A percentile compares a stretch with the other conserved stretches of the same genome.
phyloP scores from a whole-genome alignment of 2,797 vertebrate species.

The Manis javanica region DNA sequence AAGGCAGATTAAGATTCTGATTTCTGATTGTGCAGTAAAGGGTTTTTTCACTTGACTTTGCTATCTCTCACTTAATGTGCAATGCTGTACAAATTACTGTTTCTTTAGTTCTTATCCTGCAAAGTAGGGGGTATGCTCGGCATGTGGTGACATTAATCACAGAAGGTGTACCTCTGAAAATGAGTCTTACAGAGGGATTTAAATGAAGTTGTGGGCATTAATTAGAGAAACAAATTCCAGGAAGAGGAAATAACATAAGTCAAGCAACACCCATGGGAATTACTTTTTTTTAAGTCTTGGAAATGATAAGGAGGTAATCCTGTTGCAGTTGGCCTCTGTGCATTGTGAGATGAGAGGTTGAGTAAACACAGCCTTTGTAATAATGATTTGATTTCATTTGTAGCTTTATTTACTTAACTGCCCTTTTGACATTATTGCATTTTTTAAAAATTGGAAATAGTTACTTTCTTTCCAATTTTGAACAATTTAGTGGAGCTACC shows the following conservation, averaged over 20 bases:
- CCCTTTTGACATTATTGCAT: background rate
- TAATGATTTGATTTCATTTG: constrained; percentile 24
- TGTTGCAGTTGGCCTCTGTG: background rate
- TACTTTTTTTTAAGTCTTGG: background rate
- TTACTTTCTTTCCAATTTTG: constrained; percentile 8
- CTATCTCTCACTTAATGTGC: background rate
- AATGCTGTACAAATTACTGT: constrained; percentile 45
- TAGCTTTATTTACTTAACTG: constrained; percentile 4
- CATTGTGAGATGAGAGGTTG: background rate
- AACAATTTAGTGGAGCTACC: background rate
- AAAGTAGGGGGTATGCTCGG: background rate
- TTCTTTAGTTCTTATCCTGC: constrained; percentile 41
- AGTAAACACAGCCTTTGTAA: background rate
- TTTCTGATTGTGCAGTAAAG: background rate
- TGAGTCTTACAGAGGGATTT: constrained; percentile 17
- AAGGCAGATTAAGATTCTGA: constrained; percentile 4
- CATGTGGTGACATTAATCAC: constrained; percentile 53
- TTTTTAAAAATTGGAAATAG: constrained; percentile 16
- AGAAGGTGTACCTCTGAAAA: constrained; percentile 31
- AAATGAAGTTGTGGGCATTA: constrained; percentile 50
- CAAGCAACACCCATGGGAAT: background rate
- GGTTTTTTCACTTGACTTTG: background rate
- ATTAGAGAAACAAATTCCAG: constrained; percentile 39
- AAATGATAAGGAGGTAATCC: background rate
- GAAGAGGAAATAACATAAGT: constrained; percentile 12